Base-by-base conservation (phyloP, 2,888 invertebrate genomes). In the Slavum lentiscoides region DNA sequence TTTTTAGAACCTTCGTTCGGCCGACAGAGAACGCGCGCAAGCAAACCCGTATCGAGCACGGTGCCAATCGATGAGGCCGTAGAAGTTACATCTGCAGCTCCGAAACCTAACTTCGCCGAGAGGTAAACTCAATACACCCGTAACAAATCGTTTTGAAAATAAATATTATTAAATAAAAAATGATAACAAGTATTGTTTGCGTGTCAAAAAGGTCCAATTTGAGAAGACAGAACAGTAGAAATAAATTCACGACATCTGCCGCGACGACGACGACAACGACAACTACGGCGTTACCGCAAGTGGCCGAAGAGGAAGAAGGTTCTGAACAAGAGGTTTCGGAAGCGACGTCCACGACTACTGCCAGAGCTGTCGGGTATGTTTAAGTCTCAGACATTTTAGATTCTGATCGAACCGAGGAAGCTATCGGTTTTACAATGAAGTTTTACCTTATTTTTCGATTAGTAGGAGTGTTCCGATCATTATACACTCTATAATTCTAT, bases 151-250 rank as follows among this genome's bases (percentile, higher is more conserved):
- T 30, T n/a, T 19, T 21, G 7, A 23, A 17, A 19, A 19, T 6
- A 55, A 17, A 19, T 8, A 19, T 19, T 19, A 19, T 43, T 43
- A 6, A 9, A 9, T 9, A 9, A 43, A 43, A 43, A 43, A 43
- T 13, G 1, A 49, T 49, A 13, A 49, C 49, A 13, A 49, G 3
- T 15, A 13, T 49, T 49, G 49, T 49, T 7, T 11, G 43, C 43
- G 7, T 6, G 43, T 43, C 13, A 49, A 49, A n/a, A 23, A 80
- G 77, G 8, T 80, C 77, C 1, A 80, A 64, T 21, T 55, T 80
- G 39, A 70, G 77, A 55, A 80, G 69, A 55, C 77, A 70, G 37
- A 80, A 80, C 53, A 70, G 70, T 37, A 80, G 77, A 64, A 80
- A 80, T 19, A 80, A 80, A n/a, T 80, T 80, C 21, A 64, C 77